phyloP scores from a whole-genome alignment of 2,797 vertebrate genomes.

The Pristis pectinata region DNA sequence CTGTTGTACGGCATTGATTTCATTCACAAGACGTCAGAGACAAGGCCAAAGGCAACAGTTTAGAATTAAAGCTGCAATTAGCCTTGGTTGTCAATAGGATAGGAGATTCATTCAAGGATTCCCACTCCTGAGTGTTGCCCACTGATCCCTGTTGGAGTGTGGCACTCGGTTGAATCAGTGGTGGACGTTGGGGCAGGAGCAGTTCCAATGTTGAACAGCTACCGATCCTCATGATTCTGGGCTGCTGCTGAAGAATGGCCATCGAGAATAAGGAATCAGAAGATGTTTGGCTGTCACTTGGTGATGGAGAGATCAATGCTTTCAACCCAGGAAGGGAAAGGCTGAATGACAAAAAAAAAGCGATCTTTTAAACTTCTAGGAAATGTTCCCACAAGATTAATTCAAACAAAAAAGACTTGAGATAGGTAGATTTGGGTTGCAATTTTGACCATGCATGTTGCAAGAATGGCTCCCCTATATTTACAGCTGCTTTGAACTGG shows the following conservation, averaged over 20 bases:
- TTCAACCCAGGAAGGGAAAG: neutral
- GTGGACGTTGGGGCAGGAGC: too few species aligned
- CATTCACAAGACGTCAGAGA: neutral
- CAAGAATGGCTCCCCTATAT: constrained; percentile 20
- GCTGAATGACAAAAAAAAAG: neutral
- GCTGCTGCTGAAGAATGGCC: neutral
- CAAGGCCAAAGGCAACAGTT: neutral
- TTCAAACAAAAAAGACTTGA: neutral
- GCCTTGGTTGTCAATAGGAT: neutral
- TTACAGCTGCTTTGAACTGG: neutral
- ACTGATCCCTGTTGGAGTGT: neutral
- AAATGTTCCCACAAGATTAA: neutral
- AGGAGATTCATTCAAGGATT: neutral
- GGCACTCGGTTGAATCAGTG: neutral
- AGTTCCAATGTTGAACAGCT: neutral
- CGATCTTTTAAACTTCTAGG: neutral
- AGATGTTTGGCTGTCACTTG: neutral
- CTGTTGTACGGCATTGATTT: neutral
- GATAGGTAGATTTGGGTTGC: neutral
- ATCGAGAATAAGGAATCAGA: neutral
- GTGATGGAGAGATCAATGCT: neutral
- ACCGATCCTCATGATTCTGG: neutral
- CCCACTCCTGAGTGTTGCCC: neutral
- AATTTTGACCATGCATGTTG: neutral
- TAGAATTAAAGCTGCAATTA: neutral